Evolutionary conservation across 2,888 invertebrate genomes (phyloP), one percentile per base, ranked within the genome.

Genomic region (Alloscopus bannaensis): DNA sequence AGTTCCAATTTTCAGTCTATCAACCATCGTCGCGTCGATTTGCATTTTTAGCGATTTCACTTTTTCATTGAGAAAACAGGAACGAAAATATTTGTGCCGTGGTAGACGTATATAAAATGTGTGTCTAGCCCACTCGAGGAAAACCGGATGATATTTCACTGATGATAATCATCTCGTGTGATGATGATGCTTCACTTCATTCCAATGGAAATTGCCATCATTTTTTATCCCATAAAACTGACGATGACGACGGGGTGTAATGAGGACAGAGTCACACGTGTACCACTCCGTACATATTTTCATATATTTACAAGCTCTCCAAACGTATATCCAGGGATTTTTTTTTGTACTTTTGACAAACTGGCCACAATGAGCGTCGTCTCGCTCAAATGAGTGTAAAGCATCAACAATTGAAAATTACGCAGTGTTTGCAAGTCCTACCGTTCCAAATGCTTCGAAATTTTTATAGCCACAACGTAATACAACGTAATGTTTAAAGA

Each of bases 21-120:
- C 29, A 24, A 22, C 20, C 29, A 20, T 26, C 55, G n/a, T n/a
- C n/a, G n/a, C n/a, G n/a, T n/a, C n/a, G n/a, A 55, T 55, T 55
- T 24, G 55, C 57, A 57, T 57, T 57, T n/a, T n/a, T n/a, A n/a
- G n/a, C n/a, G n/a, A n/a, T 57, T 45, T 11, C 45, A 57, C 57
- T 16, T n/a, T 57, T 29, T 13, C 57, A 57, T 57, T 57, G 31
- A 57, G 18, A 24, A 57, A 57, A 57, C 24, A 18, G 31, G 16
- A 31, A n/a, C n/a, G n/a, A n/a, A n/a, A n/a, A n/a, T n/a, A n/a
- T n/a, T n/a, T n/a, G n/a, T n/a, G n/a, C n/a, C n/a, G n/a, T n/a
- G n/a, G n/a, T n/a, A n/a, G n/a, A n/a, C n/a, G n/a, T n/a, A n/a
- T n/a, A n/a, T n/a, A n/a, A n/a, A n/a, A n/a, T n/a, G n/a, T n/a